Evolutionary conservation across 2,797 vertebrate genomes (phyloP).

Genomic region (Coilia nasus): DNA sequence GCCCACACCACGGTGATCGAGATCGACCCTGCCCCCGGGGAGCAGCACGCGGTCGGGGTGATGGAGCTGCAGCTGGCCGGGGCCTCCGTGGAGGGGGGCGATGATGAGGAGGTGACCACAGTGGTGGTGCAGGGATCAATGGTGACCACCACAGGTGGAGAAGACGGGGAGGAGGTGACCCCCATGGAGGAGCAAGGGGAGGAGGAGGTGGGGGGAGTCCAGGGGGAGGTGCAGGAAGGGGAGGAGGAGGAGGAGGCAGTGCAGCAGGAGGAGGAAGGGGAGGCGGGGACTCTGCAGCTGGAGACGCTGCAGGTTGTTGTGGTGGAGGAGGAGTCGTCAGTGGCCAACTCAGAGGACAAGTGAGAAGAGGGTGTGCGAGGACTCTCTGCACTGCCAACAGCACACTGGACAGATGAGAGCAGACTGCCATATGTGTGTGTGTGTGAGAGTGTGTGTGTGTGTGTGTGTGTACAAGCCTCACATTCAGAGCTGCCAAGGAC

Average conservation of each 20-base stretch:
- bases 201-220: constrained; percentile 37
- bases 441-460: neutral
- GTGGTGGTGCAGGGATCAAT: constrained; percentile 79
- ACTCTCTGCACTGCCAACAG: too few species aligned
- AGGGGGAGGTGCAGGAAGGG: constrained; percentile 55
- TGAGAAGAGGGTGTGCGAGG: neutral
- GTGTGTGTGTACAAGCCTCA: neutral
- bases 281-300: constrained; percentile 78
- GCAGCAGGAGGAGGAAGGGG: constrained; percentile 73
- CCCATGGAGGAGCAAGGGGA: constrained; percentile 39
- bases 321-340: constrained; percentile 80
- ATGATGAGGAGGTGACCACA: constrained; percentile 64
- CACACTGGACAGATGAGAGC: too few species aligned
- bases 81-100: constrained; percentile 63
- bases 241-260: constrained; percentile 65
- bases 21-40: constrained; percentile 85
- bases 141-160: constrained; percentile 63
- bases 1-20: constrained; percentile 85
- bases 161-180: constrained; percentile 46
- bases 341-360: constrained; percentile 34
- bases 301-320: constrained; percentile 91
- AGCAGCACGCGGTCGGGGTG: constrained; percentile 63
- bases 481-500: constrained; percentile 7
- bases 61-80: constrained; percentile 73
- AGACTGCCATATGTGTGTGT: neutral